Evolutionary conservation across 2,888 invertebrate genomes (phyloP), one percentile per base, ranked within the genome.

Genomic region (Micoletzkya japonica): DNA sequence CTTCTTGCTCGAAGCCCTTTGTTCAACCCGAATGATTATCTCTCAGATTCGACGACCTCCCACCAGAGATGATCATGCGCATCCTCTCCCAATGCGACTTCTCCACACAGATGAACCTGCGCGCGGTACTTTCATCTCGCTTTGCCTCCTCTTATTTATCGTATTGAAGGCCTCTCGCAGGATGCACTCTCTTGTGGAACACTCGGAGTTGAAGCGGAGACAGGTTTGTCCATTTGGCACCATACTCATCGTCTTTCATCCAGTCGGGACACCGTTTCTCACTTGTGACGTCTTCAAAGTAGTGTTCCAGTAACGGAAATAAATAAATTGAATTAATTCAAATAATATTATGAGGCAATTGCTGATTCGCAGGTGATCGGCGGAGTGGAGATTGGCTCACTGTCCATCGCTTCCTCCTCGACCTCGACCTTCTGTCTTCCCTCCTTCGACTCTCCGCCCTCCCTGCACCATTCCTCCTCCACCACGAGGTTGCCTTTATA

Each of bases 81-180:
- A 30, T 67, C 57, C 56, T 67, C 57, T 50, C 52, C 67, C 57
- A 36, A n/a, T 67, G 67, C 49, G 67, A 67, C 67, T 67, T 67
- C 67, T 50, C 36, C 30, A 30, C 67, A 32, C 67, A 67, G 67
- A 67, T 67, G 67, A 14, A 67, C 67, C 57, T 67, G n/a, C n/a
- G 67, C 39, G 67, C 67, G 67, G 67, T 67, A 44, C n/a, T n/a
- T 10, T 44, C 44, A n/a, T n/a, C n/a, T n/a, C n/a, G n/a, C n/a
- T n/a, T n/a, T n/a, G n/a, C n/a, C n/a, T n/a, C n/a, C n/a, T 44
- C 44, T 44, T 44, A 10, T 44, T 20, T 10, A 14, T 44, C 44
- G 20, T 20, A 14, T 44, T 66, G 36, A 36, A 66, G 64, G 54
- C 64, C 26, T 66, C 64, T 1, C 64, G 64, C 28, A 52, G 64